Evolutionary conservation across 1,140 invertebrate genomes (phyloP).

Genomic region (Wiebesia pumilae): DNA sequence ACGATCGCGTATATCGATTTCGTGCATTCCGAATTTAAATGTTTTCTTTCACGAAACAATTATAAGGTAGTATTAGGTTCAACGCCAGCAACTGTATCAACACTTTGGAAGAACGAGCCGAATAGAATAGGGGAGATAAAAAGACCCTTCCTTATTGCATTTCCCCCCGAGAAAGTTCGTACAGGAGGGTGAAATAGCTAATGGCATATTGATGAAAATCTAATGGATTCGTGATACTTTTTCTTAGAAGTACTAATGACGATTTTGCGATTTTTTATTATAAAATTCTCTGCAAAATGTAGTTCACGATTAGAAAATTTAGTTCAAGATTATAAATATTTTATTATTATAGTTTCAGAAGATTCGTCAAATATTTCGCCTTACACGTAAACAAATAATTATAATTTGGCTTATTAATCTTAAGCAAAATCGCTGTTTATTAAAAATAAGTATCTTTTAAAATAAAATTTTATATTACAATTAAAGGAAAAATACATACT

Average conservation of each 20-base stretch:
- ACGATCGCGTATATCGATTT: neutral
- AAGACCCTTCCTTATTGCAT: slow-evolving; percentile 12
- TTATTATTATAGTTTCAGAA: neutral
- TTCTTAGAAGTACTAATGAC: neutral
- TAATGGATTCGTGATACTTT: slow-evolving; percentile 41
- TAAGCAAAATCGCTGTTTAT: too few species aligned
- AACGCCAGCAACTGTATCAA: slow-evolving; percentile 32
- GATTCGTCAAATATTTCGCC: too few species aligned
- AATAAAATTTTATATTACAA: too few species aligned
- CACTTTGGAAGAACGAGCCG: neutral
- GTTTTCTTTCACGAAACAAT: slow-evolving; percentile 33
- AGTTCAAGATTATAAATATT: neutral
- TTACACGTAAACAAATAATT: too few species aligned
- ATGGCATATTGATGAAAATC: slow-evolving; percentile 46
- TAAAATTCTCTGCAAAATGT: neutral
- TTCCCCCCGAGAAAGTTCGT: slow-evolving; percentile 17
- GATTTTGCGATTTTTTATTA: neutral
- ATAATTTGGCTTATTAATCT: too few species aligned
- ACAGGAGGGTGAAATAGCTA: slow-evolving; percentile 35
- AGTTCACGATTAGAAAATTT: neutral
- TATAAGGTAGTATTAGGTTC: slow-evolving; percentile 8
- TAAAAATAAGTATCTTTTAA: too few species aligned
- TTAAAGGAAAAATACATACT: too few species aligned
- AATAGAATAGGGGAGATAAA: slow-evolving; percentile 12
- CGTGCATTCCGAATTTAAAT: slow-evolving; percentile 8